Evolutionary conservation across 2,113 vertebrate genomes (phyloP).

Genomic region (Felis chaus): DNA sequence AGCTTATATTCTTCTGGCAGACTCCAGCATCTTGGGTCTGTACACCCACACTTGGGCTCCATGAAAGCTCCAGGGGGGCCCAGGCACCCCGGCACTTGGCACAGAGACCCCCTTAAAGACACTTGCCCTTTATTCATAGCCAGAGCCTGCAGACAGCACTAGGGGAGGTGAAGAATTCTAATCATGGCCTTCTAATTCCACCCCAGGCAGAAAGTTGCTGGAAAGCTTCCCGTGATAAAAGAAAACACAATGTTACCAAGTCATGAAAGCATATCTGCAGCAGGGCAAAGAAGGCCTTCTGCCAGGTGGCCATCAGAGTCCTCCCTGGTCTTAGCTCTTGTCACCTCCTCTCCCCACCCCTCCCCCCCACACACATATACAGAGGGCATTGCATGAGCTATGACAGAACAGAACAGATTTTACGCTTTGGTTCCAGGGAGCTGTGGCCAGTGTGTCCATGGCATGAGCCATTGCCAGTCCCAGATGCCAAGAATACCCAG

Average conservation of each 20-base stretch:
- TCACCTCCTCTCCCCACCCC: not conserved
- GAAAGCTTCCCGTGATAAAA: not conserved
- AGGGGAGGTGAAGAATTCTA: not conserved
- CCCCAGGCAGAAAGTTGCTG: not conserved
- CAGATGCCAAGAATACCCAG: no score
- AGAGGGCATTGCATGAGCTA: not conserved
- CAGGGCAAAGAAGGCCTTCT: not conserved
- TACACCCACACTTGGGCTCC: not conserved
- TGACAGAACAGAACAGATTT: not conserved
- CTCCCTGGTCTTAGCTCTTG: not conserved
- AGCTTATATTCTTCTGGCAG: not conserved
- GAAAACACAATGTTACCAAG: not conserved
- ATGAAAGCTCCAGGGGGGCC: not conserved
- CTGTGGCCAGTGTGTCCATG: not conserved
- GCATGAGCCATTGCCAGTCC: not conserved
- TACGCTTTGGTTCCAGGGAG: not conserved
- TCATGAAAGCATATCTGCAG: not conserved
- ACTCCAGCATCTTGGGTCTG: not conserved
- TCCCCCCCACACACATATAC: no score
- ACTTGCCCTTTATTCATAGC: not conserved
- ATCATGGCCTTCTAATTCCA: not conserved
- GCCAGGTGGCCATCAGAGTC: not conserved
- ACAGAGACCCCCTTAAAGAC: not conserved
- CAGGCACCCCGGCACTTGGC: not conserved
- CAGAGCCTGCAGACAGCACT: not conserved